Conservation (phyloP, 2,113 vertebrate species). For the Tetrax tetrax region DNA sequence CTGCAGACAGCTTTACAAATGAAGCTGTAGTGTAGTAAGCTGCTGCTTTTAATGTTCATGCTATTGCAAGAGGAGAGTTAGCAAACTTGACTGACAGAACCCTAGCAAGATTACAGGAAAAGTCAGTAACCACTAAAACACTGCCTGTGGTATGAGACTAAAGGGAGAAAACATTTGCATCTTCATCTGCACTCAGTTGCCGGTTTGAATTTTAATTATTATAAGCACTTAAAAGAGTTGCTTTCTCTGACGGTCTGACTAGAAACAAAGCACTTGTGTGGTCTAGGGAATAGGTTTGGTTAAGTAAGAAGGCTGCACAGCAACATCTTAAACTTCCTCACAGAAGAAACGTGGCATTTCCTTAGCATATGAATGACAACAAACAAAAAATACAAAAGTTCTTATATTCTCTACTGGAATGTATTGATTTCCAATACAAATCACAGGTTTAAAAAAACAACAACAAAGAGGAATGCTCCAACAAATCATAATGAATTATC, state of each 20-base stretch:
- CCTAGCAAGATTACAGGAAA: neutral
- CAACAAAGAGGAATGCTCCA: neutral
- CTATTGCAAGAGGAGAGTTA: neutral
- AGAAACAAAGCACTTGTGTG: neutral
- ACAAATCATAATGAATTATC: neutral
- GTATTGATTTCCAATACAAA: neutral
- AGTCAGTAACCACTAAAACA: neutral
- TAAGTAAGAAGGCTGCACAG: neutral
- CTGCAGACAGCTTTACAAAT: neutral
- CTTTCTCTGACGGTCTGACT: neutral
- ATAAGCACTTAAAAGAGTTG: neutral
- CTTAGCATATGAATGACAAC: neutral
- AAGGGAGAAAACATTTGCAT: neutral
- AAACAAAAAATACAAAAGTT: neutral
- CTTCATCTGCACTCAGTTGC: slow-evolving; percentile 3
- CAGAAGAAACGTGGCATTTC: neutral
- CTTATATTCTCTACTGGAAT: neutral
- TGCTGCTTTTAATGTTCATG: neutral
- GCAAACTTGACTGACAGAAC: neutral
- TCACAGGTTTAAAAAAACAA: neutral
- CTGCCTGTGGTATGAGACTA: neutral
- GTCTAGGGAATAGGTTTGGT: neutral
- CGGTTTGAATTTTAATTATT: slow-evolving; percentile 14
- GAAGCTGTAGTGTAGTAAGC: neutral
- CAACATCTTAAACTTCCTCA: neutral